Evolutionary conservation across 2,113 vertebrate genomes (phyloP).

Genomic region (Okapia johnstoni): DNA sequence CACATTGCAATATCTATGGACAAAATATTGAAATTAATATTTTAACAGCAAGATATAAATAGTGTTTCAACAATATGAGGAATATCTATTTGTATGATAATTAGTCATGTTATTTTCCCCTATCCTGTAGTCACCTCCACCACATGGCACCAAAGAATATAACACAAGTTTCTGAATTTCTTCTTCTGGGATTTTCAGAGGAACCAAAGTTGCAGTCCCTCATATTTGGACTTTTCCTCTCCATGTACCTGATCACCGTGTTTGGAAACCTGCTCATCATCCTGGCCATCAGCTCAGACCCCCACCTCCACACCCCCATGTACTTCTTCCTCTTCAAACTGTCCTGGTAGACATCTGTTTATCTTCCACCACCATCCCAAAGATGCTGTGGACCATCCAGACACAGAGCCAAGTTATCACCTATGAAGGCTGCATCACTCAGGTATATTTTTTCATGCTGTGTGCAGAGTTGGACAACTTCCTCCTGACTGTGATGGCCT

Average conservation of each 20-base stretch:
- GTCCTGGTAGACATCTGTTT: not conserved
- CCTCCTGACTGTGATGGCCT: not conserved
- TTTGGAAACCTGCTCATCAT: not conserved
- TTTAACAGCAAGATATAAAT: not conserved
- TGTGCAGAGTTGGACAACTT: not conserved
- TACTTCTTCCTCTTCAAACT: conserved; percentile 51
- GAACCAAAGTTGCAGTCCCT: not conserved
- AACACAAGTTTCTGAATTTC: not conserved
- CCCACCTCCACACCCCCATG: not conserved
- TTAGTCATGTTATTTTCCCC: not conserved
- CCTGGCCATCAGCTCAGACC: not conserved
- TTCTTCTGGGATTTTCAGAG: not conserved
- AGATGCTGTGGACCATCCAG: conserved; percentile 12
- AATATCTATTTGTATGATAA: not conserved
- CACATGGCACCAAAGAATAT: not conserved
- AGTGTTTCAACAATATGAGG: not conserved
- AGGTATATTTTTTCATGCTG: not conserved
- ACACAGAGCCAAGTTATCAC: not conserved
- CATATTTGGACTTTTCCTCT: not conserved
- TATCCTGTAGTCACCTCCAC: not conserved
- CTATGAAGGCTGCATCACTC: not conserved
- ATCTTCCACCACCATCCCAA: not conserved
- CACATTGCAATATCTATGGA: no score
- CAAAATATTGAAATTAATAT: no score
- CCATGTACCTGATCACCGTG: not conserved